These are phyloP conservation scores for Laothoe populi DNA, from an alignment of 2,888 invertebrate genomes.

Conservation along the genomic window DNA sequence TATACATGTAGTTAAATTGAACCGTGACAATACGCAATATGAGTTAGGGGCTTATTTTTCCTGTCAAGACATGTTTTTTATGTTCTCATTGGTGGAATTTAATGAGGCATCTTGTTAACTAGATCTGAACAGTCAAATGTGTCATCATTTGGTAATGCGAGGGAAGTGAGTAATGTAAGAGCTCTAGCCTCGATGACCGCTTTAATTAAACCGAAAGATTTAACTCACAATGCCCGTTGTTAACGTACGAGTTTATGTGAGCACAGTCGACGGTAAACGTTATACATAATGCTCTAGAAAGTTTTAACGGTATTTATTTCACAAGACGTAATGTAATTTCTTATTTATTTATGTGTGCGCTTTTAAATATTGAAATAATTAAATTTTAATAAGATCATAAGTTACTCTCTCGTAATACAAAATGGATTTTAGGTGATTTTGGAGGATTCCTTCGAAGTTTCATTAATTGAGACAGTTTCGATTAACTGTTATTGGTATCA, in stretches of 20 bases:
- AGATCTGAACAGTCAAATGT: slow-evolving; percentile 16
- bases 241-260: neutral
- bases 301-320: slow-evolving; percentile 20
- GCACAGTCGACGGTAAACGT: slow-evolving; percentile 1
- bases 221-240: neutral
- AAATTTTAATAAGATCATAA: neutral
- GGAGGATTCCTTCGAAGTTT: too few relatives aligned
- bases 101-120: slow-evolving; percentile 18
- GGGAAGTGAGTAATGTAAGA: slow-evolving; percentile 20
- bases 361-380: neutral
- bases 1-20: neutral
- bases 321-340: slow-evolving; percentile 16
- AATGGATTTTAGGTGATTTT: too few relatives aligned
- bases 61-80: slow-evolving; percentile 21
- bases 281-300: slow-evolving; percentile 25
- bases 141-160: slow-evolving; percentile 22
- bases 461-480: too few relatives aligned
- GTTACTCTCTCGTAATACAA: too few relatives aligned
- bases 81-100: slow-evolving; percentile 5
- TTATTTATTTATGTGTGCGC: neutral
- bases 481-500: neutral
- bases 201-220: slow-evolving; percentile 21
- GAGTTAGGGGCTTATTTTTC: neutral
- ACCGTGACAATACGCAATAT: neutral
- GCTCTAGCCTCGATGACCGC: slow-evolving; percentile 14